Conservation (phyloP, 2,888 invertebrate genomes). For the Tiliacea citrago region DNA sequence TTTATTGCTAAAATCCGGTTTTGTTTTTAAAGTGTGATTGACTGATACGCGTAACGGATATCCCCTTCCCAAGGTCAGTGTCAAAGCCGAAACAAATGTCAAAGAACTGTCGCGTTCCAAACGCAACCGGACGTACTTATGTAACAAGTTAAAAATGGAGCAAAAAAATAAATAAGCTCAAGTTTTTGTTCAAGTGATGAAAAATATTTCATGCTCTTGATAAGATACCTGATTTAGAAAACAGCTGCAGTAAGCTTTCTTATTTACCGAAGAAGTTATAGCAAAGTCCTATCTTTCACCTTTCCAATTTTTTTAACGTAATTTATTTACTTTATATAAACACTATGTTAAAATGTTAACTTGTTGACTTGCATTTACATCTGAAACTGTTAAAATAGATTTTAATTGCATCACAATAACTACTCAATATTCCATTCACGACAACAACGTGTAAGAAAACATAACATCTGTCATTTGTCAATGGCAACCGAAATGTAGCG, state of each 20-base stretch:
- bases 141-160: constrained; percentile 29
- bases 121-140: constrained; percentile 51
- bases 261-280: not conserved
- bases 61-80: constrained; percentile 66
- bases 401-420: not conserved
- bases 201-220: constrained; percentile 16
- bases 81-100: constrained; percentile 59
- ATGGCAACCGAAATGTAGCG: not conserved
- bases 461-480: constrained; percentile 28
- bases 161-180: constrained; percentile 8
- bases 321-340: not conserved
- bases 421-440: constrained; percentile 15
- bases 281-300: not conserved
- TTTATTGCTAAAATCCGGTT: constrained; percentile 36
- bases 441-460: not conserved
- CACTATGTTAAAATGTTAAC: not conserved
- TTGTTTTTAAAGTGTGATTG: constrained; percentile 31
- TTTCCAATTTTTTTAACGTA: not conserved
- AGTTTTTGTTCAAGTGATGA: not conserved
- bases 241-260: not conserved
- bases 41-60: constrained; percentile 61
- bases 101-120: constrained; percentile 44
- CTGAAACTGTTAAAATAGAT: not conserved
- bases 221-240: constrained; percentile 5
- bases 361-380: not conserved